Conservation (phyloP, 2,113 vertebrate genomes). For the Charina bottae region DNA sequence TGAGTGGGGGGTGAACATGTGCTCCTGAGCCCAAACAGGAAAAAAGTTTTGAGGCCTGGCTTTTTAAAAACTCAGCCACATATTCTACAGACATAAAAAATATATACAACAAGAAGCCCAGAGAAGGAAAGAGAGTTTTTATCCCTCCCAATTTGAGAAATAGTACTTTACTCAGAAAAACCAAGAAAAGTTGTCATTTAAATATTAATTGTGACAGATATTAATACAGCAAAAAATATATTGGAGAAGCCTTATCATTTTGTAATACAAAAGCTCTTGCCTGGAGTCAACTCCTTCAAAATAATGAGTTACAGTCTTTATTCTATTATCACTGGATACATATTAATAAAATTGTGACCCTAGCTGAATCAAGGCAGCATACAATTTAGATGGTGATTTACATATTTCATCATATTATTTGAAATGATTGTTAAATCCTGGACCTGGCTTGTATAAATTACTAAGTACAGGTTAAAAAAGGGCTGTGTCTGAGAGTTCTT, state of each 20-base stretch:
- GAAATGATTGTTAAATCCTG: not conserved
- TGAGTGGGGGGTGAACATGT: no score
- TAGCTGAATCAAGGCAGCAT: not conserved
- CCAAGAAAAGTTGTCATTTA: constrained; percentile 9
- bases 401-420: constrained; percentile 13
- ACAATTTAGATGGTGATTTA: constrained; percentile 23
- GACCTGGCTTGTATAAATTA: constrained; percentile 25
- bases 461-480: constrained; percentile 30
- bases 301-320: constrained; percentile 26
- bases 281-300: constrained; percentile 27
- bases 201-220: constrained; percentile 1
- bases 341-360: constrained; percentile 24
- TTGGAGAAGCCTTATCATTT: not conserved
- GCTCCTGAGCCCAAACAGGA: no score
- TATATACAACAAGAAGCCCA: no score
- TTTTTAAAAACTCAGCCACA: no score
- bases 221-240: not conserved
- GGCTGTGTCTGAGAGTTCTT: constrained; percentile 1
- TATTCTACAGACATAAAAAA: no score
- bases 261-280: constrained; percentile 1
- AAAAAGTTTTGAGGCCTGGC: no score
- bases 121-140: not conserved
- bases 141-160: not conserved
- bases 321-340: constrained; percentile 23
- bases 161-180: not conserved